Percentiles rank a stretch among this genome's conserved stretches.
These are phyloP conservation scores for Megalonaias nervosa DNA, from an alignment of 1,140 invertebrate species.

Conservation along the genomic window DNA sequence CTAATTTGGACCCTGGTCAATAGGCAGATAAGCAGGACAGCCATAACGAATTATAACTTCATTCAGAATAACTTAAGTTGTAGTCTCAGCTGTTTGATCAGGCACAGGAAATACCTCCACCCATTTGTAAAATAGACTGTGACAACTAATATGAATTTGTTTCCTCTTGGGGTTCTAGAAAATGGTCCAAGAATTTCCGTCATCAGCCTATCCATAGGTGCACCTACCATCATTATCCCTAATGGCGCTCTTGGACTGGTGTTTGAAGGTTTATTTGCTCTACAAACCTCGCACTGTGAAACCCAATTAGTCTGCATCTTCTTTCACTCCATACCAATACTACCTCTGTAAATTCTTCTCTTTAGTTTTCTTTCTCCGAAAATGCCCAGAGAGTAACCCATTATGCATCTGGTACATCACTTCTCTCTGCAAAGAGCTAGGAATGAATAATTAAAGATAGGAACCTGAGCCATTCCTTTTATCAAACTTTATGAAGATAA, in stretches of 20 bases:
- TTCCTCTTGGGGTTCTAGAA: not conserved
- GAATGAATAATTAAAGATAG: not conserved
- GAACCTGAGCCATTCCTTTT: not conserved
- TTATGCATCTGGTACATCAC: not conserved
- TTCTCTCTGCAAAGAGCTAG: too few species aligned
- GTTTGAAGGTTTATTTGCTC: not conserved
- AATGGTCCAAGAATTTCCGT: too few species aligned
- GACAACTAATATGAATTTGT: constrained; percentile 37
- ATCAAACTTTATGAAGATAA: not conserved
- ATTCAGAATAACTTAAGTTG: too few species aligned
- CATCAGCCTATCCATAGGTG: too few species aligned
- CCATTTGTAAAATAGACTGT: constrained; percentile 41
- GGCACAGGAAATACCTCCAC: constrained; percentile 46
- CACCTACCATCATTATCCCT: too few species aligned
- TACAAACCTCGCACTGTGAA: constrained; percentile 1
- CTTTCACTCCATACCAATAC: not conserved
- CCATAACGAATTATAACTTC: constrained; percentile 35
- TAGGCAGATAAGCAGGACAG: constrained; percentile 22
- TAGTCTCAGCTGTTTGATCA: too few species aligned
- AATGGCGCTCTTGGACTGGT: not conserved
- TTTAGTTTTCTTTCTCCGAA: not conserved
- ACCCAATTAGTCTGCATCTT: constrained; percentile 8
- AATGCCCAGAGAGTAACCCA: too few species aligned
- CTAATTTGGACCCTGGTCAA: constrained; percentile 39
- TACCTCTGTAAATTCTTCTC: not conserved